phyloP scores from a whole-genome alignment of 1,140 invertebrate genomes.

The Tetramorium parvispinum region DNA sequence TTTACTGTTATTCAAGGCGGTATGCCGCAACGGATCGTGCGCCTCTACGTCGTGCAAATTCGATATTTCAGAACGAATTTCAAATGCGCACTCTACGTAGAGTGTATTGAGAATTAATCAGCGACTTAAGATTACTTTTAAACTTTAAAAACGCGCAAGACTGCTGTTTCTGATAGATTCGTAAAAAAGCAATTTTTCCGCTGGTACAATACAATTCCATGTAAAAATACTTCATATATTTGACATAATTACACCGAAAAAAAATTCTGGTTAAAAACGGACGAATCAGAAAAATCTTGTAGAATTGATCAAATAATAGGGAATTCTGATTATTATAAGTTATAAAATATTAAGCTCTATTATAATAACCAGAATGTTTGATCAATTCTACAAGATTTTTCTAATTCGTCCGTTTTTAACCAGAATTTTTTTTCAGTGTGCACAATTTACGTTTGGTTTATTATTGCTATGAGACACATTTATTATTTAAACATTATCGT shows the following conservation, averaged over 20 bases:
- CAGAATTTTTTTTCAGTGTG: too few species aligned
- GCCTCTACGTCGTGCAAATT: conserved; percentile 14
- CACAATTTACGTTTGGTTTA: background rate
- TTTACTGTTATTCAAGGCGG: conserved; percentile 51
- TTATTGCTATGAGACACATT: background rate
- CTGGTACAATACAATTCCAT: background rate
- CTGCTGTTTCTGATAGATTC: too few species aligned
- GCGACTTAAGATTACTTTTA: background rate
- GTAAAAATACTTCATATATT: background rate
- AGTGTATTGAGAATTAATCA: background rate
- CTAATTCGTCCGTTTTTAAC: too few species aligned
- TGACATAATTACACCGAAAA: background rate
- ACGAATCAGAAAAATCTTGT: too few species aligned
- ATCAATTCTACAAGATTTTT: too few species aligned
- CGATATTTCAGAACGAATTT: conserved; percentile 15
- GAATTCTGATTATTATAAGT: too few species aligned
- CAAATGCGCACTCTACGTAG: background rate
- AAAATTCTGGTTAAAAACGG: too few species aligned
- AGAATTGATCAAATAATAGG: too few species aligned
- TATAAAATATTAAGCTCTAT: too few species aligned
- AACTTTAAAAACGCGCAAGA: background rate
- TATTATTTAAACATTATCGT: background rate
- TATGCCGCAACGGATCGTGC: conserved; percentile 26
- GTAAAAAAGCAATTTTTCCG: background rate
- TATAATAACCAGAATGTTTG: too few species aligned